Percentiles rank a stretch among this genome's conserved stretches.
phyloP scores from a whole-genome alignment of 2,888 invertebrate genomes.

The Acleris emargana region DNA sequence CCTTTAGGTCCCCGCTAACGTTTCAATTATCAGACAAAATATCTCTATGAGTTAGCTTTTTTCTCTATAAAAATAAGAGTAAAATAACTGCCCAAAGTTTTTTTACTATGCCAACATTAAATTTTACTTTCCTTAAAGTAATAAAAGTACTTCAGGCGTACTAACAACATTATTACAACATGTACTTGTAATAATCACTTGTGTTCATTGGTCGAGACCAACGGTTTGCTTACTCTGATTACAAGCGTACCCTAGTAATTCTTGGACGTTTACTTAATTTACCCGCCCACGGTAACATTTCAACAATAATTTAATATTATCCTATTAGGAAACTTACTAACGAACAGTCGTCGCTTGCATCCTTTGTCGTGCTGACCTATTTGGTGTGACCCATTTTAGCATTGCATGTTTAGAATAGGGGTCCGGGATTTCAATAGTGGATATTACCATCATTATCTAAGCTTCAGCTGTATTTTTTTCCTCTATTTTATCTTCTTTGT shows the following conservation, averaged over 20 bases:
- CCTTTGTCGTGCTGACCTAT: slow-evolving; percentile 24
- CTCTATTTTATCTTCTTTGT: slow-evolving; percentile 3
- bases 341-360: slow-evolving; percentile 25
- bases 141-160: no score
- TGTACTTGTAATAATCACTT: background rate
- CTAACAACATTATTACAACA: background rate
- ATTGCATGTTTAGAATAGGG: slow-evolving; percentile 29
- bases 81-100: no score
- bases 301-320: slow-evolving; percentile 30
- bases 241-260: slow-evolving; percentile 10
- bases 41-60: no score
- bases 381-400: slow-evolving; percentile 33
- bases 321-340: slow-evolving; percentile 28
- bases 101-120: no score
- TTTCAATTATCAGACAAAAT: background rate
- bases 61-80: no score
- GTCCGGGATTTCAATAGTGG: slow-evolving; percentile 8
- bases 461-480: slow-evolving; percentile 4
- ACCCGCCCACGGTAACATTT: slow-evolving; percentile 18
- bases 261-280: slow-evolving; percentile 17
- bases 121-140: no score
- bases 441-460: slow-evolving; percentile 20
- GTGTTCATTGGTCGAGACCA: background rate
- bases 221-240: background rate
- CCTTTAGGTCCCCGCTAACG: slow-evolving; percentile 17